Conservation (phyloP, 2,888 invertebrate species). For the Brachylomia viminalis region DNA sequence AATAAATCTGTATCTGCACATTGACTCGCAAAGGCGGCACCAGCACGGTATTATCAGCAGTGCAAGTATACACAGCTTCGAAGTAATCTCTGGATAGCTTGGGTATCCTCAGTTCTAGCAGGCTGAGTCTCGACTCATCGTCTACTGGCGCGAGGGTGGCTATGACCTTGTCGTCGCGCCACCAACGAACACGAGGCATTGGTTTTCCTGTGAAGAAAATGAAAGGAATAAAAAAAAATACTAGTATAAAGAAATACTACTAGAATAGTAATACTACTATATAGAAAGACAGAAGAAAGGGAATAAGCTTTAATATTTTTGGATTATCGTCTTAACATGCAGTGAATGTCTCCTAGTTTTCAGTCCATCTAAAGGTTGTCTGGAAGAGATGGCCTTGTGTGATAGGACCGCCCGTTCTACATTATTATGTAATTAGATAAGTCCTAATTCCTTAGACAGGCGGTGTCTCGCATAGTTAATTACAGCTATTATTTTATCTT, state of each 20-base stretch:
- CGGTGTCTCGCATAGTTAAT: too few relatives aligned
- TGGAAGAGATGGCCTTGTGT: not conserved
- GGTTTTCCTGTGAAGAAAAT: slow-evolving; percentile 81
- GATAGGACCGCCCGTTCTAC: not conserved
- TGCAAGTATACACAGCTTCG: slow-evolving; percentile 93
- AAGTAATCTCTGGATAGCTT: slow-evolving; percentile 91
- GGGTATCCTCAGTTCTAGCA: slow-evolving; percentile 82
- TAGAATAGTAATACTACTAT: too few relatives aligned
- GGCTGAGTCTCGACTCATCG: slow-evolving; percentile 81
- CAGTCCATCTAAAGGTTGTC: not conserved
- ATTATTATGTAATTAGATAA: not conserved
- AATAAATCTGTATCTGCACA: slow-evolving; percentile 93
- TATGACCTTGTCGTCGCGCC: slow-evolving; percentile 86
- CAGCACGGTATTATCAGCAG: slow-evolving; percentile 93
- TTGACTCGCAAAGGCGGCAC: slow-evolving; percentile 92
- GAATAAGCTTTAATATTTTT: not conserved
- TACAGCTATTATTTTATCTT: too few relatives aligned
- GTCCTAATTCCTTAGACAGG: not conserved
- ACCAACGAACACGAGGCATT: slow-evolving; percentile 87
- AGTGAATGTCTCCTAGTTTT: not conserved
- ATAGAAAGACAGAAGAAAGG: not conserved
- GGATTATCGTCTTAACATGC: not conserved
- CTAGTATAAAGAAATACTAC: too few relatives aligned
- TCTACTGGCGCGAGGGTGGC: slow-evolving; percentile 82
- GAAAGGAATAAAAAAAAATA: not conserved